Base-by-base conservation (phyloP, 1,140 invertebrate species). In the Ceratosolen fusciceps region DNA sequence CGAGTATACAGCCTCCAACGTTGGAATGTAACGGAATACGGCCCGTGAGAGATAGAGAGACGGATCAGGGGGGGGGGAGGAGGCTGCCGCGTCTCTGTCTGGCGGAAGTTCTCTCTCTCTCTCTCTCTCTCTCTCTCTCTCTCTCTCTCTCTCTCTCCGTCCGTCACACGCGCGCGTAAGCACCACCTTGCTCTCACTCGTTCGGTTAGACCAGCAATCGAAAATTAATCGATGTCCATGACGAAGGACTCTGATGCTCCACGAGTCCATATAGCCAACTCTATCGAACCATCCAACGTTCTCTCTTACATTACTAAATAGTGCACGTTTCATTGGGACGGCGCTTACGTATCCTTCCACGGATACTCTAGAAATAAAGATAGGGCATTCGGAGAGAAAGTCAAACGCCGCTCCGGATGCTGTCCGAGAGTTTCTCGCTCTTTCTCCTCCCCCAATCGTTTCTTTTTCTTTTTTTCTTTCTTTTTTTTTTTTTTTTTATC, bases 21-120 rank as follows among this genome's bases (percentile, higher is more conserved):
- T 34, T 19, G 60, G 60, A 65, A 65, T 65, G 60, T 65, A 65
- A 65, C 60, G 60, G 60, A 65, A 65, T 65, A 65, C 21, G 34
- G 60, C 19, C 31, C 7, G 60, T 65, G 60, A 37, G 60, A 65
- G 60, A 65, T 65, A 16, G 60, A 65, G 31, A 62, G 58, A 16
- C 31, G 58, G 58, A n/a, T n/a, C n/a, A n/a, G n/a, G n/a, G n/a
- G n/a, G n/a, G n/a, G n/a, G n/a, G n/a, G n/a, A n/a, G n/a, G n/a
- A n/a, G n/a, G n/a, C n/a, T n/a, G n/a, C n/a, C n/a, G n/a, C n/a
- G n/a, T n/a, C 31, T 29, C 14, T 19, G 29, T 37, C 60, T 52
- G 60, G 31, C 60, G 60, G 60, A 65, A 65, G 21, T 31, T 37
- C 31, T 31, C 9, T 19, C 49, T 52, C 49, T 2, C 9, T n/a